These are phyloP conservation scores for Xestoiulus laeticollis DNA, from an alignment of 2,888 invertebrate species.

Conservation along the genomic window DNA sequence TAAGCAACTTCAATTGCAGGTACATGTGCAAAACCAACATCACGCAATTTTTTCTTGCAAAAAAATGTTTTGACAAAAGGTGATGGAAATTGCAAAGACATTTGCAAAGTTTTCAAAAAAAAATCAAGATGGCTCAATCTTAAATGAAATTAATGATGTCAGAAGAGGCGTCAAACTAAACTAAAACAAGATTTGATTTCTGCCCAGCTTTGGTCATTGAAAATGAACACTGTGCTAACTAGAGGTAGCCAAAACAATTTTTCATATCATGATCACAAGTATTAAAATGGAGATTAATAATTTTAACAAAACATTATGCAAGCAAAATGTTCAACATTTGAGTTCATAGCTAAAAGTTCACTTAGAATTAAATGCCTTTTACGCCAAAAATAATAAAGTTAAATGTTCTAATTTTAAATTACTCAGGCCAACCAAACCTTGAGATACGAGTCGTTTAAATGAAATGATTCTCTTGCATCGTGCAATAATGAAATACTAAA, in stretches of 20 bases:
- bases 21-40: not conserved
- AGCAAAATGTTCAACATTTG: no score
- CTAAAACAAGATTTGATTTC: constrained; percentile 46
- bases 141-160: not conserved
- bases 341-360: no score
- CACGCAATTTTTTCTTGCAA: not conserved
- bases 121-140: constrained; percentile 29
- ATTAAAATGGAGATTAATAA: constrained; percentile 31
- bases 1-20: not conserved
- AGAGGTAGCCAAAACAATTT: constrained; percentile 12
- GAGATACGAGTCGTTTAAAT: not conserved
- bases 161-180: constrained; percentile 31
- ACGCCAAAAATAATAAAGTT: no score
- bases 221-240: constrained; percentile 15
- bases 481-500: no score
- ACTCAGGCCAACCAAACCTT: no score
- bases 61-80: not conserved
- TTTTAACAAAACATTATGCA: not conserved
- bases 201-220: constrained; percentile 48
- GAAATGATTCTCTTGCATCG: not conserved
- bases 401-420: no score
- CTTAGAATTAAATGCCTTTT: no score
- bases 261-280: not conserved
- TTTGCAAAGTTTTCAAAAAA: not conserved
- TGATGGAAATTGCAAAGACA: not conserved